Percentiles rank a stretch among this genome's conserved stretches.
Evolutionary conservation across 2,113 vertebrate genomes (phyloP).

Genomic region (Pontoporia blainvillei): DNA sequence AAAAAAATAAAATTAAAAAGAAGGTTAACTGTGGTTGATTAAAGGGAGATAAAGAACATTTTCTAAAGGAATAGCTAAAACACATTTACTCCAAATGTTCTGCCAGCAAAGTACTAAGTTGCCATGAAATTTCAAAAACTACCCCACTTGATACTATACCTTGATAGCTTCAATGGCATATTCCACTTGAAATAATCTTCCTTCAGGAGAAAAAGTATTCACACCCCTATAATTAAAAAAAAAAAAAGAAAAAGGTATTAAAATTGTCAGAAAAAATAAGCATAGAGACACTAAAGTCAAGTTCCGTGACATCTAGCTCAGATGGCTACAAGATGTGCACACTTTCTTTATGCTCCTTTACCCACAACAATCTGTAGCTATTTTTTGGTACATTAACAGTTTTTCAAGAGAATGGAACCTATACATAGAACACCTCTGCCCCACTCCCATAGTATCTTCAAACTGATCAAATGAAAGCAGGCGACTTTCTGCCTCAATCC

Average conservation of each 20-base stretch:
- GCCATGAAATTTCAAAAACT: conserved; percentile 10
- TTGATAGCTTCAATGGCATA: conserved; percentile 99
- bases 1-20: not conserved
- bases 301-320: not conserved
- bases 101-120: not conserved
- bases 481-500: not conserved
- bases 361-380: not conserved
- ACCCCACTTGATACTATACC: conserved; percentile 76
- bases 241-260: not conserved
- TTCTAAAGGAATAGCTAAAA: conserved; percentile 21
- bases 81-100: conserved; percentile 26
- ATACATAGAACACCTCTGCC: not conserved
- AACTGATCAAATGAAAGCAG: not conserved
- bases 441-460: not conserved
- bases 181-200: conserved; percentile 98
- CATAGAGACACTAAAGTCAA: not conserved
- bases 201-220: conserved; percentile 99
- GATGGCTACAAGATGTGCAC: not conserved
- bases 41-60: not conserved
- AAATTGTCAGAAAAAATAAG: not conserved
- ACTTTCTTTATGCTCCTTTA: not conserved
- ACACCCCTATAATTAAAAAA: conserved; percentile 88
- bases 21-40: not conserved
- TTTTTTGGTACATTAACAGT: not conserved
- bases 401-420: not conserved